These are phyloP conservation scores for Melinopterus prodromus DNA, from an alignment of 2,888 invertebrate genomes.

Conservation along the genomic window DNA sequence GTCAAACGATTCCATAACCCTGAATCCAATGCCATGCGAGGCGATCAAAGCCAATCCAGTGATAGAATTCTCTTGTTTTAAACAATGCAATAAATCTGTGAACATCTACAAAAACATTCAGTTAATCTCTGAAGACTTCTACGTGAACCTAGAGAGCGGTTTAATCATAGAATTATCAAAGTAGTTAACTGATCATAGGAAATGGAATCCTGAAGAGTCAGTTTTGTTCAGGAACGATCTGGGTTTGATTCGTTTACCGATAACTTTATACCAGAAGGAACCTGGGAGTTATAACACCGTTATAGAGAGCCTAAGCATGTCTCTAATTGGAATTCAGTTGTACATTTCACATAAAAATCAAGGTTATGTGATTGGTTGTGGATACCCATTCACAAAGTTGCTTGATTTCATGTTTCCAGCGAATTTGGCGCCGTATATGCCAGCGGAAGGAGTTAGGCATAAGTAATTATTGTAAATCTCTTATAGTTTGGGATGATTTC, in stretches of 20 bases:
- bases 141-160: conserved; percentile 74
- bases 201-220: conserved; percentile 66
- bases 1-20: conserved; percentile 49
- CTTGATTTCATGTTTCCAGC: conserved; percentile 56
- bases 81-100: conserved; percentile 64
- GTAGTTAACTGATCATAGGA: conserved; percentile 64
- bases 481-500: not conserved
- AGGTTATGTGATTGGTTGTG: conserved; percentile 52
- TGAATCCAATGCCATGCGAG: conserved; percentile 62
- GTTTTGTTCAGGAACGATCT: conserved; percentile 61
- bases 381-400: conserved; percentile 50
- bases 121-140: conserved; percentile 72
- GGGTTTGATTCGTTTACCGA: conserved; percentile 67
- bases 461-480: conserved; percentile 48
- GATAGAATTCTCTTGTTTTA: conserved; percentile 66
- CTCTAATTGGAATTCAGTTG: conserved; percentile 53
- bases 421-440: conserved; percentile 59
- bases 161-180: conserved; percentile 71
- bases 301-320: conserved; percentile 50
- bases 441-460: conserved; percentile 57
- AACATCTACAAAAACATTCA: conserved; percentile 71
- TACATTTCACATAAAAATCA: conserved; percentile 55
- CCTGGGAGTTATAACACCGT: conserved; percentile 32
- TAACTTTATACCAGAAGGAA: conserved; percentile 60
- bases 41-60: conserved; percentile 68